A percentile compares a stretch with the other conserved stretches of the same genome.
Conservation (phyloP, 2,888 invertebrate genomes). For the Anthophora plumipes region DNA sequence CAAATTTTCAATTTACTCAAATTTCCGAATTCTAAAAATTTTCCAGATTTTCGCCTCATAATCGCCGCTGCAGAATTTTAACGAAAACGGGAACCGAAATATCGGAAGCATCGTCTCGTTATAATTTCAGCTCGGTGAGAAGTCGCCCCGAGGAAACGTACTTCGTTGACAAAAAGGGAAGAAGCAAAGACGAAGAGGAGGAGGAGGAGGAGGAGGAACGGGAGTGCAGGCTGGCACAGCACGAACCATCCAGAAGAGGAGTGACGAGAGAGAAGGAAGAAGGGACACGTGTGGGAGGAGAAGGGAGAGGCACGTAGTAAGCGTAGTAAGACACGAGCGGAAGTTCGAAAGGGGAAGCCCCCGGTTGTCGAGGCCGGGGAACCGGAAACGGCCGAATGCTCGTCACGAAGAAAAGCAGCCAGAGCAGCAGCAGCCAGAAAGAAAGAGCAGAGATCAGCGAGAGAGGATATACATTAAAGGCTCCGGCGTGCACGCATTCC, state of each 20-base stretch:
- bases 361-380: conserved; percentile 63
- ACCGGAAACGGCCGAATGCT: conserved; percentile 79
- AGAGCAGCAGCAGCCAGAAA: conserved; percentile 57
- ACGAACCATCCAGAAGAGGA: not conserved
- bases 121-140: conserved; percentile 41
- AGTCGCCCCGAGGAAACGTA: not conserved
- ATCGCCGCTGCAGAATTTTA: too few species aligned
- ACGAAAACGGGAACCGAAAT: too few species aligned
- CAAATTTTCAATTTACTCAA: too few species aligned
- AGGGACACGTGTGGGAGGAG: conserved; percentile 17
- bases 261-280: not conserved
- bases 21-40: too few species aligned
- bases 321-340: conserved; percentile 77
- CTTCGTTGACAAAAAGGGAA: too few species aligned
- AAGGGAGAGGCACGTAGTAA: conserved; percentile 73
- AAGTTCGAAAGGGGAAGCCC: conserved; percentile 77
- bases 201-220: not conserved
- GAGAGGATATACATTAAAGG: conserved; percentile 44
- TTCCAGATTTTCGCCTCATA: too few species aligned
- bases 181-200: not conserved
- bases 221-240: not conserved
- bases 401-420: conserved; percentile 70
- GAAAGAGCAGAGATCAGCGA: conserved; percentile 37
- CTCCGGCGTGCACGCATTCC: not conserved
- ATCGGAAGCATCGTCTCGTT: conserved; percentile 33